Percentiles rank a stretch among this genome's conserved stretches.
These are phyloP conservation scores for Idaea dimidiata DNA, from an alignment of 2,888 invertebrate species.

Conservation along the genomic window DNA sequence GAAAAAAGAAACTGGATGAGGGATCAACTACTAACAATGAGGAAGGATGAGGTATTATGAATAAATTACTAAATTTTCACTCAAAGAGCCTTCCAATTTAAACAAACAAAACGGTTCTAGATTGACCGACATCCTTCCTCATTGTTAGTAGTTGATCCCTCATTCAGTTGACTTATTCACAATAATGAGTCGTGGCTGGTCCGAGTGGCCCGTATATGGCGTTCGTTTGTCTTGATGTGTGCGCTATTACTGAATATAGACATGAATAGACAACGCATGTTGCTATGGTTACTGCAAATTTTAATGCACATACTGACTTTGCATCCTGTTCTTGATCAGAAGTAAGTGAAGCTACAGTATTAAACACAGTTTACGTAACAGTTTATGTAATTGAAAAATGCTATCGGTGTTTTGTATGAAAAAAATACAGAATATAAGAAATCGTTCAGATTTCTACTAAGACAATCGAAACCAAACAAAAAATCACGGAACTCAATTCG, in stretches of 20 bases:
- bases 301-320: background rate
- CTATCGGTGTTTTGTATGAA: background rate
- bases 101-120: conserved; percentile 7
- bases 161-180: background rate
- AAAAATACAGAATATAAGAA: background rate
- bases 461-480: background rate
- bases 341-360: background rate
- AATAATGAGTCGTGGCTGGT: background rate
- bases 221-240: conserved; percentile 46
- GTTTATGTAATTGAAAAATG: no score
- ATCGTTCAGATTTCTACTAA: background rate
- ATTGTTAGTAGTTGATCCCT: background rate
- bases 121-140: background rate
- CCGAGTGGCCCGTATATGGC: conserved; percentile 52
- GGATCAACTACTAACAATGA: no score
- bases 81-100: background rate
- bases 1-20: no score
- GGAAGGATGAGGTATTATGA: no score
- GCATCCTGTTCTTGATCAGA: background rate
- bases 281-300: background rate
- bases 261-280: background rate
- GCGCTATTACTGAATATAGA: background rate
- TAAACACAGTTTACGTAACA: no score
- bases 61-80: background rate
- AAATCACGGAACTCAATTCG: background rate